Base-by-base conservation (phyloP, 2,113 vertebrate genomes). In the Lates calcarifer region DNA sequence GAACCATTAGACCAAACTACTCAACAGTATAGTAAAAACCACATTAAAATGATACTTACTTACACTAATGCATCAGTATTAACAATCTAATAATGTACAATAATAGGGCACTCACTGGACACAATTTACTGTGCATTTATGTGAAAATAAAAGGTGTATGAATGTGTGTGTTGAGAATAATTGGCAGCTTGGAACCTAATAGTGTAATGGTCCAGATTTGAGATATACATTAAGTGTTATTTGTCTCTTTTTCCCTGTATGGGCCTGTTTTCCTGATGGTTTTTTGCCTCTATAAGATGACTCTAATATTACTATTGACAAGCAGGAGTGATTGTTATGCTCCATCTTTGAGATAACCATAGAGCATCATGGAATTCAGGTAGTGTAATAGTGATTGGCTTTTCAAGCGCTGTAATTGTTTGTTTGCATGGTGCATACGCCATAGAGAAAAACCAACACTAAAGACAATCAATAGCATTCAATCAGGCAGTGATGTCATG, bases 401-500 rank as follows among this genome's bases (percentile, higher is more conserved):
- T 83, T 74, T 60, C 0, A 3, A 51, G 24, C 3, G 15, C 56
- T 43, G 49, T 72, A 73, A 77, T 76, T 20, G 33, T 45, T 45
- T 53, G 72, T 74, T 61, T 76, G 65, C 28, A 33, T 58, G 56
- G 7, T 24, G 29, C 24, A 17, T 22, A 65, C 37, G n/a, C 9
- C 22, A 6, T n/a, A 26, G 66, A 64, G 49, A 72, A 72, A 67
- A 73, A 45, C 24, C 26, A 74, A 81, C 72, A 75, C 62, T 51
- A 29, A 81, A 66, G 49, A 37, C 62, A 66, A 84, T 89, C 90
- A 80, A 85, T 89, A 77, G 13, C 68, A 26, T 90, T 86, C 84
- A 84, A 84, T 87, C 86, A 83, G 61, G 63, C 43, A 2, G 60
- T 12, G 2, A 74, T 81, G 69, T 58, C 58, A 58, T 33, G 35